Evolutionary conservation across 2,888 invertebrate species (phyloP), one percentile per base, ranked within the genome.

Genomic region (Cataglyphis altisquamis): DNA sequence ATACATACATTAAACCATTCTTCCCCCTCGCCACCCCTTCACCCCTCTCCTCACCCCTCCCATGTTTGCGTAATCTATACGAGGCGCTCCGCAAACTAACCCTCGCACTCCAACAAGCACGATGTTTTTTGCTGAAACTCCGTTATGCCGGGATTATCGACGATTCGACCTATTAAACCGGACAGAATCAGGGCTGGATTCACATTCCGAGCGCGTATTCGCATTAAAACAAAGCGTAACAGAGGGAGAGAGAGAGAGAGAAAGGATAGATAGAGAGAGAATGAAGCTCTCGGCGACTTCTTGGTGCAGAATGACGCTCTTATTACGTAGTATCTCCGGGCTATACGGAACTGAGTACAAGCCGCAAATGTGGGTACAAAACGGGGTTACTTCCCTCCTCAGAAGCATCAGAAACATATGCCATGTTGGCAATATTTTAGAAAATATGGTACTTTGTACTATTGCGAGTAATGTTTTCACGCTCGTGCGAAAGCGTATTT

Each of bases 161-260:
- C 88, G 86, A 90, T 91, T 90, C 90, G 89, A 90, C 84, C 89
- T 86, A 89, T 92, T 92, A 90, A 90, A 87, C 89, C 88, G 85
- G 70, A 88, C 89, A 88, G 88, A 90, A 89, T 89, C 86, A 86
- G 83, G 55, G 48, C 85, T 86, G 77, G 89, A 89, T 81, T 52
- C 52, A 8, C n/a, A 52, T 52, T 52, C 52, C 52, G 52, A n/a
- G 52, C n/a, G 52, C 84, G 85, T 81, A 86, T 89, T 87, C 87
- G 85, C 87, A 90, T 90, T 91, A 88, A 88, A 90, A 88, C 87
- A 73, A 60, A 63, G 48, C 21, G 12, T 36, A 29, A 60, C 57
- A 32, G 48, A 32, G 41, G 21, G 57, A 39, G 73, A 21, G 18
- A n/a, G 41, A 25, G 41, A 63, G 12, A 6, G 32, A 78, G 81